Evolutionary conservation across 2,797 vertebrate species (phyloP), one percentile per base, ranked within the genome.

Genomic region (Lithobates sylvaticus): DNA sequence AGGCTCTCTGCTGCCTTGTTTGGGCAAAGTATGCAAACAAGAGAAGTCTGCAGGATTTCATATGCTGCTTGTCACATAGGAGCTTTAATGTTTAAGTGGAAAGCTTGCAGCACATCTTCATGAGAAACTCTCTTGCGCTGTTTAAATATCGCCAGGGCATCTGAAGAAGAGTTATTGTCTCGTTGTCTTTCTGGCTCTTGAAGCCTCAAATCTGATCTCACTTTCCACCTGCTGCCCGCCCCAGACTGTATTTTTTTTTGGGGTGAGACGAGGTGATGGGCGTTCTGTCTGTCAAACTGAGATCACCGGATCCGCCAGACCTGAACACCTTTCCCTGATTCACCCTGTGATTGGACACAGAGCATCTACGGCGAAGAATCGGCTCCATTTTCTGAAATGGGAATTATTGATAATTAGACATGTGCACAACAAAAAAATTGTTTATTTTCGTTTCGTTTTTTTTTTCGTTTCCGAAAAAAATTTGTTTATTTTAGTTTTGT

Each of bases 1-100:
- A 0, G 91, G 88, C 90, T 90, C 90, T 90, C 90, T 91, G 91
- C 88, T 89, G 88, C 93, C 92, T 92, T 94, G 91, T 94, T 91
- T 92, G 94, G 93, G 89, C 91, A 93, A 92, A 92, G 90, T 85
- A 89, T 88, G 83, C 72, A 77, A 15, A 16, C 89, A 73, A 67
- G 76, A 84, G 80, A 29, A 58, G 86, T 88, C 88, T 88, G 89
- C 75, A 84, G 54, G 21, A 72, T 32, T 58, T 44, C 72, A 67
- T 26, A 39, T 10, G 50, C 76, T 32, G 61, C 81, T 73, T 87
- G 83, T 88, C 89, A 58, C 13, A 23, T 50, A 75, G 2, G 13
- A 78, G 75, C 61, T 58, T 61, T 85, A 23, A 0, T 72, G 65
- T 18, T 76, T 83, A 39, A 54, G n/a, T 32, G 77, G 18, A 80